Evolutionary conservation across 2,113 vertebrate species (phyloP).

Genomic region (Chloebia gouldiae): DNA sequence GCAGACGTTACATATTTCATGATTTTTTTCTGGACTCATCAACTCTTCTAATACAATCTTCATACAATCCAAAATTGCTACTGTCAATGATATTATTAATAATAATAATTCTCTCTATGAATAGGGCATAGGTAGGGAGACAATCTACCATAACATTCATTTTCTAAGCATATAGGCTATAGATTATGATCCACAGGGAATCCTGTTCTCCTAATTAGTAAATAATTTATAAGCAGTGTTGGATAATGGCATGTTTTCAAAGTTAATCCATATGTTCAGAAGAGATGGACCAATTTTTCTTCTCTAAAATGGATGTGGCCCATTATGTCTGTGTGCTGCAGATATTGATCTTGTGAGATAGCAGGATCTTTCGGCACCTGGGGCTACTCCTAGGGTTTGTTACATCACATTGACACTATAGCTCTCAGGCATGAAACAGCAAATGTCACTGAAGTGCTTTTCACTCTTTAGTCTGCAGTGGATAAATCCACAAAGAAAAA

Average conservation of each 20-base stretch:
- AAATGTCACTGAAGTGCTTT: slow-evolving; percentile 14
- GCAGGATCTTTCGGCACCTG: not conserved
- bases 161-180: not conserved
- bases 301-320: not conserved
- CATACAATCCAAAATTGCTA: not conserved
- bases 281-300: not conserved
- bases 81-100: not conserved
- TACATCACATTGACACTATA: not conserved
- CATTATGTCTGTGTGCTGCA: not conserved
- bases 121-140: not conserved
- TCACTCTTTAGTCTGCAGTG: not conserved
- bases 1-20: not conserved
- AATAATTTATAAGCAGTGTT: not conserved
- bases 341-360: slow-evolving; percentile 36
- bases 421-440: slow-evolving; percentile 12
- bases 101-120: not conserved
- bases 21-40: not conserved
- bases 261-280: slow-evolving; percentile 11
- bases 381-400: not conserved
- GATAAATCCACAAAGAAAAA: slow-evolving; percentile 4
- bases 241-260: slow-evolving; percentile 24
- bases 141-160: not conserved
- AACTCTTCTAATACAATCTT: not conserved
- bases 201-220: not conserved
- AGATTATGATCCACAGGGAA: not conserved